These are phyloP conservation scores for Siderastrea siderea DNA, from an alignment of 92 coral and sea anemone species.

Conservation along the genomic window DNA sequence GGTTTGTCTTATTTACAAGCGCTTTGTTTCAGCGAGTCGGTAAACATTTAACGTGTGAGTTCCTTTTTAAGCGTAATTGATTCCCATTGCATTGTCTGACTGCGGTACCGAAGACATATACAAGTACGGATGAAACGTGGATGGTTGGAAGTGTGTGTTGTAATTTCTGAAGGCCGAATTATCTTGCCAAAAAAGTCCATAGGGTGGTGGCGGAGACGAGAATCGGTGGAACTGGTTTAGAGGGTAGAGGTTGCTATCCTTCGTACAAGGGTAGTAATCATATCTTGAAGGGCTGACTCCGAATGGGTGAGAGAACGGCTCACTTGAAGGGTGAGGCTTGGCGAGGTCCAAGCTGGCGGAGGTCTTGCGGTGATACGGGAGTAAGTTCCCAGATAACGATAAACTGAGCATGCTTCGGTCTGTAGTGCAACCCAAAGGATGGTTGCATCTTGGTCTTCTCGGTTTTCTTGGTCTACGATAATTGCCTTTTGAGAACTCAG, in stretches of 20 bases:
- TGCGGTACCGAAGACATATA: conserved; percentile 68
- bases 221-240: conserved; percentile 39
- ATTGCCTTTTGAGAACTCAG: conserved; percentile 98
- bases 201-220: conserved; percentile 72
- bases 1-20: conserved; percentile 1
- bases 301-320: conserved; percentile 73
- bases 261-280: conserved; percentile 65
- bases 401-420: conserved; percentile 64
- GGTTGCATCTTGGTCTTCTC: conserved; percentile 92
- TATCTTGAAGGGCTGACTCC: conserved; percentile 77
- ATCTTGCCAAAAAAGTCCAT: conserved; percentile 87
- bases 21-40: not conserved
- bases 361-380: conserved; percentile 56
- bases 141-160: conserved; percentile 59
- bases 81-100: conserved; percentile 32
- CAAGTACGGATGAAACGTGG: conserved; percentile 83
- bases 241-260: conserved; percentile 14
- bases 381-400: conserved; percentile 56
- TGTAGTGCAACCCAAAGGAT: conserved; percentile 68
- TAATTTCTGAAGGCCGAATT: conserved; percentile 83
- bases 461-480: conserved; percentile 96
- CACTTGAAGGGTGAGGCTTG: conserved; percentile 70
- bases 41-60: not conserved
- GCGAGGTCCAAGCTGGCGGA: conserved; percentile 64
- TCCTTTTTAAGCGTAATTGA: conserved; percentile 19